Percentiles rank a stretch among this genome's conserved stretches.
phyloP scores from a whole-genome alignment of 2,888 invertebrate species.

The Volucella inflata region DNA sequence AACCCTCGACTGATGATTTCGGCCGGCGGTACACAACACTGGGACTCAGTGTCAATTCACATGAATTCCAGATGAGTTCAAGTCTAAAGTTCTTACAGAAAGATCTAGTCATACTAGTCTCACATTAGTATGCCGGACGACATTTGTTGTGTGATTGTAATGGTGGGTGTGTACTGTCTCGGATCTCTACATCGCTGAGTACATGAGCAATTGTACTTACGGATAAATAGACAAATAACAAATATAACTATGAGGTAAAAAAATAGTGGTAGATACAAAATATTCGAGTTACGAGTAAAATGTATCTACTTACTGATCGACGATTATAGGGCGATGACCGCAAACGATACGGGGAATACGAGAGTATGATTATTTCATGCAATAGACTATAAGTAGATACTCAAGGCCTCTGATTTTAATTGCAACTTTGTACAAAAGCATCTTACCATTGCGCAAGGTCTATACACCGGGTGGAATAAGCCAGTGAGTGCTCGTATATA shows the following conservation, averaged over 20 bases:
- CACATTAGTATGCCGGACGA: slow-evolving; percentile 46
- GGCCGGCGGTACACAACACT: not conserved
- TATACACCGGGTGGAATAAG: too few relatives aligned
- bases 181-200: slow-evolving; percentile 14
- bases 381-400: too few relatives aligned
- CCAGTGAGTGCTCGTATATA: too few relatives aligned
- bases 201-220: slow-evolving; percentile 15
- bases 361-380: not conserved
- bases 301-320: slow-evolving; percentile 5
- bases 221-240: slow-evolving; percentile 16
- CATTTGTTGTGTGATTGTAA: slow-evolving; percentile 14
- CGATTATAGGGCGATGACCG: slow-evolving; percentile 34
- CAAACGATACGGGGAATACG: not conserved
- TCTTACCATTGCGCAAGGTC: too few relatives aligned
- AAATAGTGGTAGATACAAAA: not conserved
- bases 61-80: slow-evolving; percentile 44
- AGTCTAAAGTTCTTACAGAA: slow-evolving; percentile 48
- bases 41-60: slow-evolving; percentile 12
- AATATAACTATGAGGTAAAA: slow-evolving; percentile 4
- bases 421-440: too few relatives aligned
- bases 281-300: slow-evolving; percentile 5
- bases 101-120: slow-evolving; percentile 24
- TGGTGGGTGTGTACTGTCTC: slow-evolving; percentile 24
- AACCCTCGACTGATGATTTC: slow-evolving; percentile 34
- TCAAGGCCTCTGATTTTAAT: too few relatives aligned